These are phyloP conservation scores for Onchidella celtica DNA, from an alignment of 2,888 invertebrate genomes.

Conservation along the genomic window DNA sequence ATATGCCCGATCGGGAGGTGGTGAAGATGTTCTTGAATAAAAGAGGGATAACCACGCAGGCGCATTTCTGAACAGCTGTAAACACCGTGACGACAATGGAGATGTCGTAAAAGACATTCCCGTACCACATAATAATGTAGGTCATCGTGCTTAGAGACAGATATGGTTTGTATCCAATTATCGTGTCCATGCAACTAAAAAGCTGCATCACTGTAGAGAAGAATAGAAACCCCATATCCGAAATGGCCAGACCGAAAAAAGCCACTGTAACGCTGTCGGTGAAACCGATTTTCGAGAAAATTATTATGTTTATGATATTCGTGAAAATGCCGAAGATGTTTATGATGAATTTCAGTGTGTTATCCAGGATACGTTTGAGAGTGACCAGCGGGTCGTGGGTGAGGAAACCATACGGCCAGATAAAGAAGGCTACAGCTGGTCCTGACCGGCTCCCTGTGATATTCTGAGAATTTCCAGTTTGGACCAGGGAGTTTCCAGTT, in stretches of 20 bases:
- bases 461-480: no score
- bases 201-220: background rate
- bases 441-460: no score
- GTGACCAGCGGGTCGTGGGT: background rate
- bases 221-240: conserved; percentile 15
- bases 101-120: background rate
- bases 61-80: conserved; percentile 24
- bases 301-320: conserved; percentile 3
- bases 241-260: background rate
- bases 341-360: background rate
- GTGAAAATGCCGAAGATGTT: background rate
- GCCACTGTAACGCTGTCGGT: background rate
- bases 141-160: background rate
- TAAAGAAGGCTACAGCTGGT: no score
- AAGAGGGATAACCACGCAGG: conserved; percentile 1
- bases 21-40: conserved; percentile 10
- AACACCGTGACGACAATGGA: background rate
- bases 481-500: no score
- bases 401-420: background rate
- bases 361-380: background rate
- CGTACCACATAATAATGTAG: background rate
- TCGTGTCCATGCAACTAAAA: background rate
- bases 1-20: background rate
- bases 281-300: conserved; percentile 26
- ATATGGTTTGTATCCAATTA: conserved; percentile 4